Conservation (phyloP, 2,113 vertebrate genomes). For the Nannospalax galili region DNA sequence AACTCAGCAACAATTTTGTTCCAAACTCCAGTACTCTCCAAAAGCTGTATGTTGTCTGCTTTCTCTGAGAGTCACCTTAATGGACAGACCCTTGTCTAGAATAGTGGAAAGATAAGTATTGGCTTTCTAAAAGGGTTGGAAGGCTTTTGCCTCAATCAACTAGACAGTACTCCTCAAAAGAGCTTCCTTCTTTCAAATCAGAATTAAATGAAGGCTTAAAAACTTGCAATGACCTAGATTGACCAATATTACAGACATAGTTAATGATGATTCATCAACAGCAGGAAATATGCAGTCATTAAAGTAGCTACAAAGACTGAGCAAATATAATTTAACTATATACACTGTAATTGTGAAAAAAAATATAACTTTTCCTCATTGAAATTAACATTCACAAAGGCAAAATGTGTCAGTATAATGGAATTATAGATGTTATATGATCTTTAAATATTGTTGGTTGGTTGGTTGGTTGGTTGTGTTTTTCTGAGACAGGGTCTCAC, state of each 20-base stretch:
- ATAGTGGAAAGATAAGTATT: slow-evolving; percentile 48
- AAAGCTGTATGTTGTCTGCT: slow-evolving; percentile 1
- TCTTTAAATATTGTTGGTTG: not conserved
- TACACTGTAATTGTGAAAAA: slow-evolving; percentile 9
- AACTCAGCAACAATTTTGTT: slow-evolving; percentile 37
- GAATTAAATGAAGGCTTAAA: slow-evolving; percentile 55
- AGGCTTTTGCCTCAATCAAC: slow-evolving; percentile 44
- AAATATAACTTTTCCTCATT: not conserved
- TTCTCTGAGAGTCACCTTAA: slow-evolving; percentile 30
- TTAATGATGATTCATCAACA: not conserved
- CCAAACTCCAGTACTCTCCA: not conserved
- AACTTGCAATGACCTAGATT: slow-evolving; percentile 3
- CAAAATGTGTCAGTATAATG: not conserved
- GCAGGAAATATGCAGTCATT: not conserved
- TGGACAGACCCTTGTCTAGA: slow-evolving; percentile 12
- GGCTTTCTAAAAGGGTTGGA: slow-evolving; percentile 17
- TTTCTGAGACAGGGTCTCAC: not conserved
- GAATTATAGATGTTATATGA: slow-evolving; percentile 45
- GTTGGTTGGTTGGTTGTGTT: not conserved
- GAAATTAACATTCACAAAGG: slow-evolving; percentile 30
- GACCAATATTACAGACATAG: not conserved
- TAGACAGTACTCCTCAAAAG: slow-evolving; percentile 30
- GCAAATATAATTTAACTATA: slow-evolving; percentile 43
- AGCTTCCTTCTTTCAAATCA: slow-evolving; percentile 37
- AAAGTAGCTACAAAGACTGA: slow-evolving; percentile 36